Base-by-base conservation (phyloP, 2,113 vertebrate species). In the Datnioides undecimradiatus region DNA sequence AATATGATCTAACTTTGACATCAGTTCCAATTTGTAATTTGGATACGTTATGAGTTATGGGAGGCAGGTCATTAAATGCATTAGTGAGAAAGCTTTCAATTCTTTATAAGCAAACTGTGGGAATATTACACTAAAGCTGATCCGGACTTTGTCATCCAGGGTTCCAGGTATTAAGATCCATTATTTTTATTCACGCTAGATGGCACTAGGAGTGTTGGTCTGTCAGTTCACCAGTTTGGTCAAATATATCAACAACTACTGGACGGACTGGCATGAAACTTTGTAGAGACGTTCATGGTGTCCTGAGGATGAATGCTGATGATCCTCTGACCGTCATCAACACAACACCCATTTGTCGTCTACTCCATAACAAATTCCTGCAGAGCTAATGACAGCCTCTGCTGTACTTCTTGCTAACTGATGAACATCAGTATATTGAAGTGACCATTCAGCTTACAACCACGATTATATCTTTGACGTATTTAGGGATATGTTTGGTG, bases 1-100 rank as follows among this genome's bases (percentile, higher is more conserved):
- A 45, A 13, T 36, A 46, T 63, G 57, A 31, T 25, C n/a, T 49
- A 66, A 46, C 46, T 57, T 19, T 66, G 27, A 59, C 73, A 69
- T 70, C 14, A 2, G 23, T 36, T 49, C 14, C 14, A 70, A 82
- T 69, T 7, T 33, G n/a, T 73, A 27, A 69, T 41, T 58, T 38
- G 40, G 77, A 34, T 64, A 46, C 81, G 38, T 58, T 41, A 23
- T 40, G 16, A 4, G 8, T 60, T 27, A 62, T 68, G 21, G 59
- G 33, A 41, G 38, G 62, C 5, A 31, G 65, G 75, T 67, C 77
- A 55, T 74, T 29, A 55, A 80, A 80, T 23, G n/a, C 48, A 77
- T 84, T 60, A 55, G 21, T 60, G 70, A 23, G 58, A 78, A 25
- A 60, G 51, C 51, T 58, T 84, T 76, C 40, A 74, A 62, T 21